Evolutionary conservation across 1,140 invertebrate genomes (phyloP).

Genomic region (Phenacoccus solenopsis): DNA sequence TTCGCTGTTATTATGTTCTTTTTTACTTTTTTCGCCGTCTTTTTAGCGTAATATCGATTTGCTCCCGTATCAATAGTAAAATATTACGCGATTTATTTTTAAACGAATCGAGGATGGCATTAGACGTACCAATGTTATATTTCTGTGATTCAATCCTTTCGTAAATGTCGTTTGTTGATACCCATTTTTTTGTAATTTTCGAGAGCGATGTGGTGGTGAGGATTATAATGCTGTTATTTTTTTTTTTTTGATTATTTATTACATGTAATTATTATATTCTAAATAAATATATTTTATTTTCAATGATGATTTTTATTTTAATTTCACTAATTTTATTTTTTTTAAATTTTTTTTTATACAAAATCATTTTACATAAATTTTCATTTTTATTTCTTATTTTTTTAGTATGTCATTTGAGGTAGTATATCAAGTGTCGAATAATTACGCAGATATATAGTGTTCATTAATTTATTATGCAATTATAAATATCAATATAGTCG

Average conservation of each 20-base stretch:
- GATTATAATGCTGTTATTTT: not conserved
- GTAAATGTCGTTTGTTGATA: not conserved
- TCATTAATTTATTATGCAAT: too few relatives aligned
- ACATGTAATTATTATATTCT: not conserved
- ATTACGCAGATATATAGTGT: too few relatives aligned
- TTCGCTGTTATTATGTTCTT: constrained; percentile 98
- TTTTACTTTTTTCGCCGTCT: constrained; percentile 97
- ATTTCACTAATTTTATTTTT: too few relatives aligned
- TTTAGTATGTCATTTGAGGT: too few relatives aligned
- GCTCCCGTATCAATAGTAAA: too few relatives aligned
- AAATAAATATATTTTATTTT: not conserved
- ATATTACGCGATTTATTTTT: too few relatives aligned
- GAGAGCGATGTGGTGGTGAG: not conserved
- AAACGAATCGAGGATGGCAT: too few relatives aligned
- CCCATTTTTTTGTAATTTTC: not conserved
- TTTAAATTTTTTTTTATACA: too few relatives aligned
- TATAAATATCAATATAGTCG: too few relatives aligned
- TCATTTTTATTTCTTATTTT: too few relatives aligned
- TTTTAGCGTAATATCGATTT: constrained; percentile 39
- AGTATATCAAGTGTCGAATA: too few relatives aligned
- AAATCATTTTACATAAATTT: too few relatives aligned
- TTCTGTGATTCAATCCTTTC: not conserved
- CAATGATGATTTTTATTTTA: not conserved
- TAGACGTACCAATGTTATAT: not conserved
- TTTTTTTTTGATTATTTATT: not conserved